These are phyloP conservation scores for Chiroxiphia lanceolata DNA, from an alignment of 2,797 vertebrate genomes.

Conservation along the genomic window DNA sequence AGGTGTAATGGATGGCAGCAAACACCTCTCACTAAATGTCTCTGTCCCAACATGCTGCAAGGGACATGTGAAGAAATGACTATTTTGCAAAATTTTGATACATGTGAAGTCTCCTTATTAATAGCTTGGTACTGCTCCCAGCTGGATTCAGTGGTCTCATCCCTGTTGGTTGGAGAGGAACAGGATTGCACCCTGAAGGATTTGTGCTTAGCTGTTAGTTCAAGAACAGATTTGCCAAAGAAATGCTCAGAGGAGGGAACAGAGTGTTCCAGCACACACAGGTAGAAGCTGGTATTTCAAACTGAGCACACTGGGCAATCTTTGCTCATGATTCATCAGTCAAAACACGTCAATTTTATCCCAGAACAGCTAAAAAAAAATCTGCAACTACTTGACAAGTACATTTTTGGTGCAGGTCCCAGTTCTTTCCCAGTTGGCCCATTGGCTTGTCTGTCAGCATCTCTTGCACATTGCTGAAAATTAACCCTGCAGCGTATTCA, in stretches of 20 bases:
- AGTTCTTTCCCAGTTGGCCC: slow-evolving; percentile 68
- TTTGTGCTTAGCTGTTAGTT: slow-evolving; percentile 69
- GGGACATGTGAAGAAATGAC: slow-evolving; percentile 46
- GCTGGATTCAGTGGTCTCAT: slow-evolving; percentile 39
- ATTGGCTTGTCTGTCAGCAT: slow-evolving; percentile 67
- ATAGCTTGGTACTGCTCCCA: slow-evolving; percentile 49
- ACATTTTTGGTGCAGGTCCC: slow-evolving; percentile 69
- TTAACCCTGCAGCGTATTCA: not conserved
- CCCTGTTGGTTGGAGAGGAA: slow-evolving; percentile 28
- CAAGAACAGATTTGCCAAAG: slow-evolving; percentile 66
- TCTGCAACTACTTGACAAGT: slow-evolving; percentile 68
- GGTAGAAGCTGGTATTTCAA: slow-evolving; percentile 70
- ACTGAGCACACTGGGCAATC: slow-evolving; percentile 68
- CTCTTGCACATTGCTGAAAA: slow-evolving; percentile 15
- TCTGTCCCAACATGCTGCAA: slow-evolving; percentile 56
- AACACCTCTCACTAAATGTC: slow-evolving; percentile 40
- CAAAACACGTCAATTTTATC: slow-evolving; percentile 70
- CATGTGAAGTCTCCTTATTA: slow-evolving; percentile 44
- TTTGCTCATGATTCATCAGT: slow-evolving; percentile 71
- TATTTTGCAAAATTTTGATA: slow-evolving; percentile 57
- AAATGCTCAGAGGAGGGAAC: slow-evolving; percentile 66
- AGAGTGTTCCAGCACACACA: slow-evolving; percentile 71
- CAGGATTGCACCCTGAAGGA: slow-evolving; percentile 58
- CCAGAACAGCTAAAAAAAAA: slow-evolving; percentile 68
- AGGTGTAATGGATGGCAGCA: slow-evolving; percentile 51